phyloP scores from a whole-genome alignment of 2,888 invertebrate genomes.

The Esperia sulphurella region DNA sequence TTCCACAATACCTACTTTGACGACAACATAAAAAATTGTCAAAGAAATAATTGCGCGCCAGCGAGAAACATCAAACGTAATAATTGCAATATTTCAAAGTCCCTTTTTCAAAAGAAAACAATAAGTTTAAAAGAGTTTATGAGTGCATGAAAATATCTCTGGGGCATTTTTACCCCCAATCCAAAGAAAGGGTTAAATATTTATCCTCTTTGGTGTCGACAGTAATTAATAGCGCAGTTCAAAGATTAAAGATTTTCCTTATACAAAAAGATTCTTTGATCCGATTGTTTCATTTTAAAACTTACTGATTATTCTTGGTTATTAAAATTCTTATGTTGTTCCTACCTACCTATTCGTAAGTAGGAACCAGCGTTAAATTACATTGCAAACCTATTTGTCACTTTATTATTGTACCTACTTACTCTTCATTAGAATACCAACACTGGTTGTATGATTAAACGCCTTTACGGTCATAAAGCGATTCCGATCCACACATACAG shows the following conservation, averaged over 20 bases:
- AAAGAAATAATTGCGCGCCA: constrained; percentile 23
- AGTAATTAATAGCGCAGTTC: constrained; percentile 67
- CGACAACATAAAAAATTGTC: constrained; percentile 10
- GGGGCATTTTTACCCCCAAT: constrained; percentile 47
- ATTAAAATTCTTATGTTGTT: background rate
- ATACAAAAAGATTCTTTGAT: constrained; percentile 48
- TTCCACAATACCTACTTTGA: too few species aligned
- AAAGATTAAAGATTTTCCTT: constrained; percentile 49
- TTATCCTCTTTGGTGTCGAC: constrained; percentile 63
- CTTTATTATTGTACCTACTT: constrained; percentile 12
- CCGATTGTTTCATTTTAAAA: constrained; percentile 37
- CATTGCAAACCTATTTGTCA: background rate
- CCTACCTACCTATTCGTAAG: background rate
- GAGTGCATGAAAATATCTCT: constrained; percentile 61
- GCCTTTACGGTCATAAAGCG: constrained; percentile 55
- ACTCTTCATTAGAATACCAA: constrained; percentile 33
- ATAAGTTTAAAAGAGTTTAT: constrained; percentile 65
- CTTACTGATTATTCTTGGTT: background rate
- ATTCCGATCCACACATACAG: constrained; percentile 35
- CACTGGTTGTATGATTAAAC: constrained; percentile 51
- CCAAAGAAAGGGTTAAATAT: constrained; percentile 56
- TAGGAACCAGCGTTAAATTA: background rate
- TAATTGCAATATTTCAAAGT: constrained; percentile 72
- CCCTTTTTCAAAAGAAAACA: constrained; percentile 64
- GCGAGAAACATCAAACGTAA: constrained; percentile 64